These are phyloP conservation scores for Gnathonemus echidnorhynchus DNA, from an alignment of 2,113 vertebrate genomes.

Conservation along the genomic window DNA sequence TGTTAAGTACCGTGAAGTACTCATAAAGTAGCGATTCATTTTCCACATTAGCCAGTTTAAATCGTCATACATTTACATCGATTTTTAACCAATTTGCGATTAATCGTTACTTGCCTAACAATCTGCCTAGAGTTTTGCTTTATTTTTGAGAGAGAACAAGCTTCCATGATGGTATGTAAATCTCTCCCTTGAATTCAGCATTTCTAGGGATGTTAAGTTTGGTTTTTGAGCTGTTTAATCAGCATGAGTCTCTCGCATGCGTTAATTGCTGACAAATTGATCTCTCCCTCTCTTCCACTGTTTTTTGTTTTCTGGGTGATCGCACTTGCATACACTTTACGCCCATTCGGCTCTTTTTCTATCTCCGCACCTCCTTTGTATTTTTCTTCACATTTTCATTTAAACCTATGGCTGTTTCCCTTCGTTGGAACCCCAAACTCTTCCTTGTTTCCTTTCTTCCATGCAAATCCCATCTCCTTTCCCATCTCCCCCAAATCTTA, in stretches of 20 bases:
- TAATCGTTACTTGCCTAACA: too few relatives aligned
- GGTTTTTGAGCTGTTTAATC: not conserved
- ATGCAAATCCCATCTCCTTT: not conserved
- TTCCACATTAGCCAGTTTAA: too few relatives aligned
- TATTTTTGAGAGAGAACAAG: not conserved
- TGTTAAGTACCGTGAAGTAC: too few relatives aligned
- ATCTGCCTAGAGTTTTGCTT: not conserved
- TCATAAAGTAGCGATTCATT: too few relatives aligned
- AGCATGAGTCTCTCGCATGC: slow-evolving; percentile 19
- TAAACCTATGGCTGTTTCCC: not conserved
- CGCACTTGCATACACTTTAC: slow-evolving; percentile 16
- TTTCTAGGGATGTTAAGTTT: not conserved
- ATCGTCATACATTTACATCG: too few relatives aligned
- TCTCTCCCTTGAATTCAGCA: not conserved
- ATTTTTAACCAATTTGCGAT: too few relatives aligned
- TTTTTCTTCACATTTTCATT: slow-evolving; percentile 30
- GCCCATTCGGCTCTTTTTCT: not conserved
- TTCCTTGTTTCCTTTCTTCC: slow-evolving; percentile 39
- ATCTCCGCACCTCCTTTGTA: not conserved
- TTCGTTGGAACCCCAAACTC: slow-evolving; percentile 26
- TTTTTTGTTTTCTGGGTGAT: slow-evolving; percentile 18
- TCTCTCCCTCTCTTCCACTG: slow-evolving; percentile 40
- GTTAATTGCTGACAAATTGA: slow-evolving; percentile 41
- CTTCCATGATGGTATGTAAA: not conserved
- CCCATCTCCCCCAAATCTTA: not conserved